Base-by-base conservation (phyloP, 2,113 vertebrate species). In the Odontophorus gujanensis region DNA sequence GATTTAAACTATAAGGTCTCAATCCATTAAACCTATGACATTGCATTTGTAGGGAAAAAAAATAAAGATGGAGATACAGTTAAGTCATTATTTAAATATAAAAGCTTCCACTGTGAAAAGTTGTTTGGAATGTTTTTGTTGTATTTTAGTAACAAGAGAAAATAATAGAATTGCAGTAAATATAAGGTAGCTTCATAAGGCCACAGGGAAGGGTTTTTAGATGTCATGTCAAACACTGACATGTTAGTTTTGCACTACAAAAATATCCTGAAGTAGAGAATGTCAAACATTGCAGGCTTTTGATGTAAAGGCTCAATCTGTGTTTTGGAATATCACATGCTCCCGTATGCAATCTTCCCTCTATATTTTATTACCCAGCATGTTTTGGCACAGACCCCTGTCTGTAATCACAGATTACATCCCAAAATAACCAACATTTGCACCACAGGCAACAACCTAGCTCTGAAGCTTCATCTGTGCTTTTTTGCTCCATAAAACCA, bases 11-110 rank as follows among this genome's bases (percentile, higher is more conserved):
- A 15, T 65, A 53, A 85, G 6, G 16, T 58, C 40, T 87, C 21
- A 45, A 78, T 73, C 88, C 45, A 93, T 83, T 93, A 87, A 90
- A 65, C 55, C 16, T 47, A 38, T 80, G 59, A 85, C 30, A 72
- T 5, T 26, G 62, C 5, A 16, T 72, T 65, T 26, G 67, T 19
- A 55, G 13, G 5, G 24, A 40, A n/a, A 24, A 30, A 28, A 16
- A n/a, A n/a, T n/a, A n/a, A 18, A 73, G 2, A n/a, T 36, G 40
- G 55, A 62, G 14, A 25, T 51, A 43, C 59, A 58, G 72, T 85
- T 85, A 90, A 58, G 5, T 43, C 62, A 34, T 51, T 17, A 32
- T 47, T 68, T 81, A 25, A 78, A 63, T n/a, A n/a, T n/a, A n/a
- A n/a, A n/a, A n/a, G n/a, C n/a, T 79, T 81, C 5, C 21, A 19